These are phyloP conservation scores for Pseudomyrmex gracilis DNA, from an alignment of 1,140 invertebrate species.

Conservation along the genomic window DNA sequence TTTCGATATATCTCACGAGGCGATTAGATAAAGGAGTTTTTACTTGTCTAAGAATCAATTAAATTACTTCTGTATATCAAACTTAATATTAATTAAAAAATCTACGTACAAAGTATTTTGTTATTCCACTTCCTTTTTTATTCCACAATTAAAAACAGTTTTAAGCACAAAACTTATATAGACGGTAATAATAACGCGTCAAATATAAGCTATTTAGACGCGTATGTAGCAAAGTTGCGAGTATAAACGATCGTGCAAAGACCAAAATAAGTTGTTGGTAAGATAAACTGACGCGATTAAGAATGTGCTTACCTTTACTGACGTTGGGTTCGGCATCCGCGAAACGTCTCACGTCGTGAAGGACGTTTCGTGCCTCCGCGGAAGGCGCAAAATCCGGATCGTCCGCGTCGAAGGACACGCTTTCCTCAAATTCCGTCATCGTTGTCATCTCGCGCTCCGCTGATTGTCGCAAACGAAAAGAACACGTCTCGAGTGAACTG, in stretches of 20 bases:
- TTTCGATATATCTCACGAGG: too few relatives aligned
- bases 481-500: background rate
- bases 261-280: background rate
- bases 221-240: background rate
- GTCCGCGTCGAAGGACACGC: constrained; percentile 75
- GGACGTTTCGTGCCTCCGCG: constrained; percentile 36
- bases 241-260: background rate
- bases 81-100: too few relatives aligned
- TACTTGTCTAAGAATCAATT: too few relatives aligned
- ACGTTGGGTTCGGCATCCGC: constrained; percentile 55
- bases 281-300: background rate
- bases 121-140: too few relatives aligned
- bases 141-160: too few relatives aligned
- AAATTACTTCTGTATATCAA: too few relatives aligned
- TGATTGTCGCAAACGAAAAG: background rate
- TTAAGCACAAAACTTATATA: background rate
- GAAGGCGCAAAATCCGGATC: constrained; percentile 76
- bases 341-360: constrained; percentile 57
- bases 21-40: too few relatives aligned
- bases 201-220: background rate
- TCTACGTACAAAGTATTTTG: too few relatives aligned
- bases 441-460: constrained; percentile 52
- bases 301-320: constrained; percentile 68
- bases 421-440: constrained; percentile 79
- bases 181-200: too few relatives aligned